Evolutionary conservation across 2,888 invertebrate species (phyloP), one percentile per base, ranked within the genome.

Genomic region (Ophion ventricosus): DNA sequence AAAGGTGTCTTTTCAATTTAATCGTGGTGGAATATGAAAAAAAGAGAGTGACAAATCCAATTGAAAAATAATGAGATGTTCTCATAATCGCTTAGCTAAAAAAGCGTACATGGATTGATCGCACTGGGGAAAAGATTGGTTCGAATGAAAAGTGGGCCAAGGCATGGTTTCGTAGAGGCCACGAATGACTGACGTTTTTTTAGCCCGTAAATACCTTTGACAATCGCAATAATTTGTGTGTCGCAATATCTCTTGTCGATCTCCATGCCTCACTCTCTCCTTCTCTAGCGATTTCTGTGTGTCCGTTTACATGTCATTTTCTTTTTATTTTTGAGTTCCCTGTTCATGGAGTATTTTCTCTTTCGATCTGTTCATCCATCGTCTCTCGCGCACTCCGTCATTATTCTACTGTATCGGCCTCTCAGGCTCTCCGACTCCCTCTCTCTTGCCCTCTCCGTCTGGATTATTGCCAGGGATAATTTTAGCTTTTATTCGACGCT

Each of bases 401-500:
- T 64, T 64, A 66, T 35, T 20, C 64, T 26, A 35, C 70, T 49
- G 66, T 85, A 83, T 75, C 70, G 78, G 49, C 67, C 56, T 80
- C 79, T 82, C 35, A n/a, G 10, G 20, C 14, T 35, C 49, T 35
- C 56, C 56, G 25, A 49, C 66, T 40, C 66, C 23, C 23, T 64
- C 75, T 88, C 87, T 80, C 88, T 85, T 86, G 88, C 86, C 87
- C 87, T 85, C 80, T 84, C 87, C 83, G 72, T 87, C 87, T 89
- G 90, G 90, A 90, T 90, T 87, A 89, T 88, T 89, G 90, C 90
- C 90, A 90, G 88, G 40, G 83, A 83, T 90, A 90, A 90, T 90
- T 90, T 90, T 90, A 89, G 90, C 88, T 88, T 90, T 90, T 89
- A 90, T 90, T 90, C 89, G 87, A 88, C 87, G 89, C 88, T 88